Conservation (phyloP, 2,113 vertebrate genomes). For the Chaetops frenatus region DNA sequence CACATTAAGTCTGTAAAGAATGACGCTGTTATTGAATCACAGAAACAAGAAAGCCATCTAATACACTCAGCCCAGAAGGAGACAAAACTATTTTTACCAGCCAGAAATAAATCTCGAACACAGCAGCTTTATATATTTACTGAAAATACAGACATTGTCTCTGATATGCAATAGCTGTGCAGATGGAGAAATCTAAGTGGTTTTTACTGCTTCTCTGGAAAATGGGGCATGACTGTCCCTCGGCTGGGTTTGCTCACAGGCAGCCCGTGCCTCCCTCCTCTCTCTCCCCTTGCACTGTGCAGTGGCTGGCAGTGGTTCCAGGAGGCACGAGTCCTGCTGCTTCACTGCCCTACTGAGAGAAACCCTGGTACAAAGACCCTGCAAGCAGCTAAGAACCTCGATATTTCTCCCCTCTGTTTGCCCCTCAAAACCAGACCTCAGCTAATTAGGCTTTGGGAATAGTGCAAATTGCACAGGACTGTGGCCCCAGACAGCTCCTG, state of each 20-base stretch:
- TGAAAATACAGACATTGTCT: constrained; percentile 48
- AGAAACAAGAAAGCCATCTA: not conserved
- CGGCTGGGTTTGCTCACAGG: not conserved
- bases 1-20: not conserved
- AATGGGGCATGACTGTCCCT: constrained; percentile 29
- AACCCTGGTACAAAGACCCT: constrained; percentile 15
- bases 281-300: not conserved
- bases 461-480: not conserved
- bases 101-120: constrained; percentile 13
- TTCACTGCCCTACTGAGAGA: not conserved
- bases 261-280: not conserved
- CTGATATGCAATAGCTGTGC: constrained; percentile 43
- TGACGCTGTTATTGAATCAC: not conserved
- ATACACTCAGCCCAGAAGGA: not conserved
- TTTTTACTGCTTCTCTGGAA: constrained; percentile 31
- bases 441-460: constrained; percentile 16
- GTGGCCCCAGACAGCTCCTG: not conserved
- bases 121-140: not conserved
- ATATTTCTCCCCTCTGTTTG: not conserved
- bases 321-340: not conserved
- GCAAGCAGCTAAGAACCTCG: not conserved
- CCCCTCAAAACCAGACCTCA: not conserved
- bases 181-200: constrained; percentile 49
- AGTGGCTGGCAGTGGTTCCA: not conserved
- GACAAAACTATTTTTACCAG: constrained; percentile 1